These are phyloP conservation scores for Dendrophyllia cribrosa DNA, from an alignment of 64 coral and sea anemone species.

Conservation along the genomic window DNA sequence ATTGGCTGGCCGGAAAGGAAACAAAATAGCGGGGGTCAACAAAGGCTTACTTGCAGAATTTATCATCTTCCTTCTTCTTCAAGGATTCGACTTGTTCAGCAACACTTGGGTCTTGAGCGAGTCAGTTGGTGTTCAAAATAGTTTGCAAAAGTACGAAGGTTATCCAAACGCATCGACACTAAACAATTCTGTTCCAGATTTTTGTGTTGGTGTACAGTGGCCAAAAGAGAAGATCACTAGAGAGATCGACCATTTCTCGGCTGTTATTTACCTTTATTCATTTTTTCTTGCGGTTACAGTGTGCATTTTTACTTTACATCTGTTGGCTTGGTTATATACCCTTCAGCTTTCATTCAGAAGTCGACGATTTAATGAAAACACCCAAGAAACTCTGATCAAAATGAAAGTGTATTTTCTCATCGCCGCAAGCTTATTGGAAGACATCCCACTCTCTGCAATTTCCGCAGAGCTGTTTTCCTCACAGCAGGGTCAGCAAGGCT, in stretches of 20 bases:
- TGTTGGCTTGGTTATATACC: conserved; percentile 83
- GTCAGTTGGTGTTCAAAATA: conserved; percentile 57
- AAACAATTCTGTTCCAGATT: conserved; percentile 60
- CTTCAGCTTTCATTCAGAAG: conserved; percentile 65
- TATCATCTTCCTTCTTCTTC: conserved; percentile 79
- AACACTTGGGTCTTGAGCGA: conserved; percentile 84
- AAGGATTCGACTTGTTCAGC: conserved; percentile 95
- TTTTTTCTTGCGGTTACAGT: conserved; percentile 76
- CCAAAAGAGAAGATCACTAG: conserved; percentile 32
- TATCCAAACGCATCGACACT: conserved; percentile 55
- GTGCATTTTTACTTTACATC: conserved; percentile 65
- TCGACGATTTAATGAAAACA: conserved; percentile 63
- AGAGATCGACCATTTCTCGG: conserved; percentile 49
- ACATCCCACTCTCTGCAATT: conserved; percentile 87
- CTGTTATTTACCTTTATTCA: conserved; percentile 59
- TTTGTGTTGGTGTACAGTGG: conserved; percentile 69
- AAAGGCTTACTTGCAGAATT: conserved; percentile 87
- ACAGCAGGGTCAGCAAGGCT: conserved; percentile 72
- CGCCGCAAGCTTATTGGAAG: conserved; percentile 81
- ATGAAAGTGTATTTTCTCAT: conserved; percentile 83
- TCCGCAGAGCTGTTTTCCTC: conserved; percentile 78
- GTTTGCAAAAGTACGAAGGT: conserved; percentile 47
- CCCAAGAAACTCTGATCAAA: conserved; percentile 59
- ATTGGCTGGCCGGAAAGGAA: not conserved
- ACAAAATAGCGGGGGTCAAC: conserved; percentile 59